Base-by-base conservation (phyloP, 2,797 vertebrate genomes). In the Chromis chromis region DNA sequence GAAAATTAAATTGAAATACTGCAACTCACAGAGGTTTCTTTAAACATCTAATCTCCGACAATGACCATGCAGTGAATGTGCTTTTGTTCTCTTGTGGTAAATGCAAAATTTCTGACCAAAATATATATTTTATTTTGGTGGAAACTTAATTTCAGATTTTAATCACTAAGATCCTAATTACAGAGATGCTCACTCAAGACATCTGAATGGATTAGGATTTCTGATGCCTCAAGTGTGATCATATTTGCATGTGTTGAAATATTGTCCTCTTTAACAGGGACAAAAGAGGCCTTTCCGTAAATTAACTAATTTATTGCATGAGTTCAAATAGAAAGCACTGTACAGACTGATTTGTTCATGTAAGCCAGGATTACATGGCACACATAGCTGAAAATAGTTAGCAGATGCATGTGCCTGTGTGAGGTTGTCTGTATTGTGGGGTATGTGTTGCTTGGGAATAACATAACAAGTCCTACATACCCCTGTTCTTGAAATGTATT, bases 281-380 rank as follows among this genome's bases (percentile, higher is more conserved):
- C 21, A 8, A 22, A 44, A 3, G 24, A 42, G 6, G 25, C 48
- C 25, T 83, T 75, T 76, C 40, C 81, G 42, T 63, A 42, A 46
- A 66, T 77, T 31, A 65, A 70, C 21, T 65, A 22, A 70, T 22
- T 46, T 13, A 57, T 25, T 81, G 81, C 87, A 91, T 91, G 90
- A 46, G 87, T 71, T n/a, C 31, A 69, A 56, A 39, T 58, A 46
- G 24, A 52, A 52, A 81, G 72, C 50, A 76, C 33, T 36, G 33
- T 11, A 10, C 3, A 74, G 17, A 55, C 60, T 54, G 14, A 71
- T 65, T 53, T 66, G 61, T 62, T 62, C 65, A 70, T 91, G 85
- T 88, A 90, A 92, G 83, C 62, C 55, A 71, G 58, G 76, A 85
- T 92, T 92, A 91, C 83, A 88, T 91, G 88, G 53, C 31, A 48